phyloP scores from a whole-genome alignment of 2,113 vertebrate species.

The Rousettus leschenaultii region DNA sequence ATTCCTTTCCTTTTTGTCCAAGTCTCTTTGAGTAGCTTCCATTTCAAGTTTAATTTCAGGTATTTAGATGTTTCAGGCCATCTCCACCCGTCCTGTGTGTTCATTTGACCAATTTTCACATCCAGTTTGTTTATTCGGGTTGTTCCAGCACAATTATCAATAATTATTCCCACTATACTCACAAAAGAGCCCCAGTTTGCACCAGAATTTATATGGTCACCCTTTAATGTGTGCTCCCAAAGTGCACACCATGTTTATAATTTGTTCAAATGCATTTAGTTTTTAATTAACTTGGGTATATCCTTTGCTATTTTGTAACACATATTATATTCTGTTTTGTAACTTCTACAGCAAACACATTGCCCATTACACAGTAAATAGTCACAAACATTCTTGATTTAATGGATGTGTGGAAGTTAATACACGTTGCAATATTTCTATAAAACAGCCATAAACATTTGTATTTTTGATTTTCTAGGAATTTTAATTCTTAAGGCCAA shows the following conservation, averaged over 20 bases:
- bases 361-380: background rate
- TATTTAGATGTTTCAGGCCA: background rate
- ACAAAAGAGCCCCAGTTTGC: background rate
- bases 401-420: background rate
- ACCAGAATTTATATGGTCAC: background rate
- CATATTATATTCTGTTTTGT: background rate
- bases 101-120: background rate
- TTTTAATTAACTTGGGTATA: background rate
- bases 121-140: background rate
- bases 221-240: background rate
- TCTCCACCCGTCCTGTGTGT: fast-evolving
- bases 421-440: background rate
- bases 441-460: background rate
- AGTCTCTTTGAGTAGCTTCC: background rate
- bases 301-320: background rate
- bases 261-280: background rate
- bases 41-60: background rate
- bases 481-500: constrained; percentile 36
- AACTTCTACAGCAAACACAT: background rate
- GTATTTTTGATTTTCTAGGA: constrained; percentile 23
- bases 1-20: background rate
- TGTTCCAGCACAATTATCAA: background rate
- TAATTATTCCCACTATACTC: background rate
- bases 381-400: background rate
- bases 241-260: background rate